Evolutionary conservation across 2,888 invertebrate genomes (phyloP).

Genomic region (Pristionchus mayeri): DNA sequence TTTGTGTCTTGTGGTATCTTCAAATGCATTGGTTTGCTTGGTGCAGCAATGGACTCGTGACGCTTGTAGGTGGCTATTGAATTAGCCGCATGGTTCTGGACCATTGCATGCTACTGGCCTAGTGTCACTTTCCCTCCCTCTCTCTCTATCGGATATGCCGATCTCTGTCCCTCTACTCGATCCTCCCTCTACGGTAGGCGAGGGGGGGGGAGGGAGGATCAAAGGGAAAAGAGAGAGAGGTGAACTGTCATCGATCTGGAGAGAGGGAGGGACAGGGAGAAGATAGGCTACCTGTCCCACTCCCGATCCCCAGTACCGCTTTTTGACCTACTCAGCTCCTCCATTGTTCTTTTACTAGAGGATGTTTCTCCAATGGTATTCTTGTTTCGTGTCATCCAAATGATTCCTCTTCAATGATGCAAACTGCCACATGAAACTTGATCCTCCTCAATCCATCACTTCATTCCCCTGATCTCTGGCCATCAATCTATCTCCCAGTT

Average conservation of each 20-base stretch:
- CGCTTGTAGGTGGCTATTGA: too few species aligned
- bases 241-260: constrained; percentile 26
- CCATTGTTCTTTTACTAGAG: neutral
- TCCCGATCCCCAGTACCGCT: neutral
- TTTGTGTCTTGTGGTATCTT: too few species aligned
- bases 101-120: too few species aligned
- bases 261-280: neutral
- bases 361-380: neutral
- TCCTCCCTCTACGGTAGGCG: neutral
- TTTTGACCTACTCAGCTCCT: neutral
- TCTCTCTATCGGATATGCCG: neutral
- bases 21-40: too few species aligned
- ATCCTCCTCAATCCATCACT: neutral
- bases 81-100: too few species aligned
- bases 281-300: constrained; percentile 24
- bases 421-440: neutral
- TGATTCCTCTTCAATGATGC: too few species aligned
- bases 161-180: neutral
- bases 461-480: neutral
- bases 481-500: constrained; percentile 28
- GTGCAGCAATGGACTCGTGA: too few species aligned
- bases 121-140: neutral
- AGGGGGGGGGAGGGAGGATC: constrained; percentile 17
- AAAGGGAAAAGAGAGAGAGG: constrained; percentile 10
- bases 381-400: neutral